phyloP scores from a whole-genome alignment of 2,113 vertebrate genomes.

The Nasalis larvatus region DNA sequence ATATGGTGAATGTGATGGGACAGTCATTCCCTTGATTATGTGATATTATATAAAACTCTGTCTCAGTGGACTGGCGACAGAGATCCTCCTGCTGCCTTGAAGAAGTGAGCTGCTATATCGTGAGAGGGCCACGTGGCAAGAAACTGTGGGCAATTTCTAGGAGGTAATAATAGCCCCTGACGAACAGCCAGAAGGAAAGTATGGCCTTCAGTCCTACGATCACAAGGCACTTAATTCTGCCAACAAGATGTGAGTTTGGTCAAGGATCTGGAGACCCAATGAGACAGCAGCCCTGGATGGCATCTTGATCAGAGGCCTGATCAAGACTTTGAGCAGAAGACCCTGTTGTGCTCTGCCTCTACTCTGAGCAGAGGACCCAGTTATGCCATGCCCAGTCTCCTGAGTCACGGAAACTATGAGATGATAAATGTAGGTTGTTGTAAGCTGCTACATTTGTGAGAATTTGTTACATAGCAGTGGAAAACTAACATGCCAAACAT shows the following conservation, averaged over 20 bases:
- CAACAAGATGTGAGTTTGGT: neutral
- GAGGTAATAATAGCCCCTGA: neutral
- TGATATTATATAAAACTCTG: neutral
- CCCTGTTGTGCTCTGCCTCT: no score
- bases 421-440: neutral
- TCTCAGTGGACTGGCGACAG: neutral
- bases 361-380: neutral
- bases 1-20: neutral
- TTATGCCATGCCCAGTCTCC: neutral
- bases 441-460: neutral
- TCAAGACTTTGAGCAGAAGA: no score
- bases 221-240: neutral
- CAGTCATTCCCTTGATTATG: neutral
- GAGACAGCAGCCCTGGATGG: neutral
- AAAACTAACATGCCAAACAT: neutral
- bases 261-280: neutral
- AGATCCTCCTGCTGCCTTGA: neutral
- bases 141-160: neutral
- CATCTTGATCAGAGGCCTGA: neutral
- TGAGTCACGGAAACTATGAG: neutral
- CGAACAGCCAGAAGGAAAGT: neutral
- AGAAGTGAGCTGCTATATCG: neutral
- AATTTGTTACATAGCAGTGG: neutral
- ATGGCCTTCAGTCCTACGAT: neutral
- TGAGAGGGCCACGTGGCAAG: neutral